These are phyloP conservation scores for Xerus inauris DNA, from an alignment of 2,113 vertebrate genomes.

Conservation along the genomic window DNA sequence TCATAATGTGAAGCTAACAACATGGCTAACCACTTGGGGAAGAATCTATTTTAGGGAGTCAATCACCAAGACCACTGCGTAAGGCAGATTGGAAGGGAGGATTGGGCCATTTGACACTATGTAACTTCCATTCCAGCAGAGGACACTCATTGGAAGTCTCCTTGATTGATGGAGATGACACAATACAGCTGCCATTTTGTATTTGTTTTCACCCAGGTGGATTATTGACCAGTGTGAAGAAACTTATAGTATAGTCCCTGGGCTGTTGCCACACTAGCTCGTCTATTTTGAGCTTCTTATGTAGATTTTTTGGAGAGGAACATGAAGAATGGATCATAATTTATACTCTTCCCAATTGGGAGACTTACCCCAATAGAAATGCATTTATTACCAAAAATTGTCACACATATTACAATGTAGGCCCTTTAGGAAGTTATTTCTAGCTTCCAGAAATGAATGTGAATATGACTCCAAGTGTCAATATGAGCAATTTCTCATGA, in stretches of 20 bases:
- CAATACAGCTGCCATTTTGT: background rate
- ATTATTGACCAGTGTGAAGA: background rate
- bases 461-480: background rate
- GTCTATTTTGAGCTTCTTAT: background rate
- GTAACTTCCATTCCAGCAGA: background rate
- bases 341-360: background rate
- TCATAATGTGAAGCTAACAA: background rate
- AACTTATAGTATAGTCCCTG: background rate
- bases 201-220: background rate
- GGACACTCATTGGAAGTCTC: background rate
- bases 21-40: background rate
- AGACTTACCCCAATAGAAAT: background rate
- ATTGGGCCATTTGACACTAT: rapidly evolving
- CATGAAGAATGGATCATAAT: background rate
- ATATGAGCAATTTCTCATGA: background rate
- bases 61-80: background rate
- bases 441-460: constrained; percentile 14
- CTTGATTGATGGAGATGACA: background rate
- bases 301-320: background rate
- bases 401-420: background rate
- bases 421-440: constrained; percentile 8
- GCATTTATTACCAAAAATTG: background rate
- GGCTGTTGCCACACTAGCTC: background rate
- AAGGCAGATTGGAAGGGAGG: background rate
- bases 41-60: background rate